Evolutionary conservation across 37 sponge, comb jelly and placozoan species (phyloP).

Genomic region (Beroe ovata): DNA sequence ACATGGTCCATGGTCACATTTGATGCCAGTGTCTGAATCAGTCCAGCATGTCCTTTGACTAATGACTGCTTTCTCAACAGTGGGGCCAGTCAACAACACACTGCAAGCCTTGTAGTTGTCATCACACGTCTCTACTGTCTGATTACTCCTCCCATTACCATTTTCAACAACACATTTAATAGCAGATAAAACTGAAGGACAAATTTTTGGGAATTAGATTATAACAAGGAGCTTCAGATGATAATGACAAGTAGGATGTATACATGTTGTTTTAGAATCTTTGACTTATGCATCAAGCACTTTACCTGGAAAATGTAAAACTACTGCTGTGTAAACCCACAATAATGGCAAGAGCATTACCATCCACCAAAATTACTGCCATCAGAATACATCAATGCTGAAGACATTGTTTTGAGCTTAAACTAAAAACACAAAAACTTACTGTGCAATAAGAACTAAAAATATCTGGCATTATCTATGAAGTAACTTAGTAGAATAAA

Average conservation of each 20-base stretch:
- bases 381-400: conserved; percentile 9
- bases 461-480: no score
- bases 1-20: conserved; percentile 41
- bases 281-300: no score
- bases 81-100: conserved; percentile 5
- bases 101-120: conserved; percentile 43
- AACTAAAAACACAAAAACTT: no score
- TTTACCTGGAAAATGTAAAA: conserved; percentile 52
- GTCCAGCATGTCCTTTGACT: conserved; percentile 11
- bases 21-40: neutral
- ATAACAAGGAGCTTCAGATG: no score
- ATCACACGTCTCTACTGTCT: conserved; percentile 13
- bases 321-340: conserved; percentile 36
- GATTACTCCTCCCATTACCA: neutral
- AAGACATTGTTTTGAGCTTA: no score
- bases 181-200: conserved; percentile 1
- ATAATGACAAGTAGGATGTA: no score
- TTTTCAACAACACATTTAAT: conserved; percentile 36
- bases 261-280: no score
- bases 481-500: no score
- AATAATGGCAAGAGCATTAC: conserved; percentile 63
- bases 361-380: conserved; percentile 41
- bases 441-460: no score
- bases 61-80: neutral
- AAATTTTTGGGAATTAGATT: no score